Evolutionary conservation across 2,888 invertebrate species (phyloP).

Genomic region (Spicauda simplicius): DNA sequence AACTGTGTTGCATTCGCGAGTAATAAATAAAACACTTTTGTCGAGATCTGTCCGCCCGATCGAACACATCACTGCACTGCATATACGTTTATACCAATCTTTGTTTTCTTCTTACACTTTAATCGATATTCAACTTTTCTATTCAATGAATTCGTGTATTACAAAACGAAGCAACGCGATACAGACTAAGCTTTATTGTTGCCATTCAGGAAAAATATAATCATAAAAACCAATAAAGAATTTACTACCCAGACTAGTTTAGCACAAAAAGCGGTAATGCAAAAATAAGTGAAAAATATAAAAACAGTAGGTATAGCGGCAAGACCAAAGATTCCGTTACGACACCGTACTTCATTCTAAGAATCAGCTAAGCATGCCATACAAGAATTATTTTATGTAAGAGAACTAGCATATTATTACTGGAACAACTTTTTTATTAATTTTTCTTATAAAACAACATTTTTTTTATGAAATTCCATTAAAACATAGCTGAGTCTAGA

Average conservation of each 20-base stretch:
- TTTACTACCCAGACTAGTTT: conserved; percentile 8
- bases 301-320: neutral
- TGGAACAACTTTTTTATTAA: neutral
- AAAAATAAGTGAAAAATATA: conserved; percentile 11
- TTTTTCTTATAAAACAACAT: neutral
- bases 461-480: neutral
- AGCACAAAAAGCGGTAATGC: conserved; percentile 11
- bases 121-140: neutral
- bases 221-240: conserved; percentile 12
- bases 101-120: neutral
- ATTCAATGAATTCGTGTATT: neutral
- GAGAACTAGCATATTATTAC: neutral
- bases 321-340: conserved; percentile 11
- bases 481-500: neutral
- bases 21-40: conserved; percentile 40
- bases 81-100: neutral
- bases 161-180: neutral
- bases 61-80: neutral
- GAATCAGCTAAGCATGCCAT: neutral
- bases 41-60: conserved; percentile 9
- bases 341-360: conserved; percentile 2
- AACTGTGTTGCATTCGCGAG: conserved; percentile 39
- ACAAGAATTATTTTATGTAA: neutral
- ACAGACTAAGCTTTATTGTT: neutral
- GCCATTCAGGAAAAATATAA: conserved; percentile 13